Conservation (phyloP, 2,113 vertebrate species). For the Thymallus thymallus region DNA sequence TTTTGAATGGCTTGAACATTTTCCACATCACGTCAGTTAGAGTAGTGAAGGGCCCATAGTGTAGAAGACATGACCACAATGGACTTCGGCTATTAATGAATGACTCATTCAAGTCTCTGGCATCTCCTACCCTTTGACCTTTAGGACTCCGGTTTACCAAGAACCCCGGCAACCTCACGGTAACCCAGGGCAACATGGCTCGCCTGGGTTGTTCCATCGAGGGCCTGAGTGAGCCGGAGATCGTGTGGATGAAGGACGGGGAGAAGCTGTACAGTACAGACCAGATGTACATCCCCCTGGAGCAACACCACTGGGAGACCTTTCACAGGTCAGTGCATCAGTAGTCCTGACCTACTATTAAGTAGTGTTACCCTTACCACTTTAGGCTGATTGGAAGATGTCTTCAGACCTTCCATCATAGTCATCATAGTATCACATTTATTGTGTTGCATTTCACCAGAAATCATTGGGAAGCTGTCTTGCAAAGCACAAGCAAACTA, state of each 20-base stretch:
- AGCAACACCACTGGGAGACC: slow-evolving; percentile 91
- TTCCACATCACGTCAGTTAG: too few relatives aligned
- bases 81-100: background rate
- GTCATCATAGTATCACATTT: too few relatives aligned
- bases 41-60: too few relatives aligned
- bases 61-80: background rate
- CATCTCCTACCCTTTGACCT: too few relatives aligned
- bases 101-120: background rate
- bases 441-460: too few relatives aligned
- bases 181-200: slow-evolving; percentile 88
- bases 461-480: too few relatives aligned
- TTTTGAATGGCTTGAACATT: too few relatives aligned
- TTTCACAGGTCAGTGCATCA: slow-evolving; percentile 82
- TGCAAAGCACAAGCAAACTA: too few relatives aligned
- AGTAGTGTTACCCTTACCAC: too few relatives aligned
- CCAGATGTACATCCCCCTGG: slow-evolving; percentile 92
- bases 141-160: slow-evolving; percentile 82
- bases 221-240: slow-evolving; percentile 86
- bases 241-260: slow-evolving; percentile 92
- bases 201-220: slow-evolving; percentile 89
- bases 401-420: too few relatives aligned
- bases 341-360: background rate
- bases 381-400: background rate
- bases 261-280: slow-evolving; percentile 86
- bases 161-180: slow-evolving; percentile 87